A percentile compares a stretch with the other conserved stretches of the same genome.
These are phyloP conservation scores for Neoseiulus cucumeris DNA, from an alignment of 1,140 invertebrate genomes.

Conservation along the genomic window DNA sequence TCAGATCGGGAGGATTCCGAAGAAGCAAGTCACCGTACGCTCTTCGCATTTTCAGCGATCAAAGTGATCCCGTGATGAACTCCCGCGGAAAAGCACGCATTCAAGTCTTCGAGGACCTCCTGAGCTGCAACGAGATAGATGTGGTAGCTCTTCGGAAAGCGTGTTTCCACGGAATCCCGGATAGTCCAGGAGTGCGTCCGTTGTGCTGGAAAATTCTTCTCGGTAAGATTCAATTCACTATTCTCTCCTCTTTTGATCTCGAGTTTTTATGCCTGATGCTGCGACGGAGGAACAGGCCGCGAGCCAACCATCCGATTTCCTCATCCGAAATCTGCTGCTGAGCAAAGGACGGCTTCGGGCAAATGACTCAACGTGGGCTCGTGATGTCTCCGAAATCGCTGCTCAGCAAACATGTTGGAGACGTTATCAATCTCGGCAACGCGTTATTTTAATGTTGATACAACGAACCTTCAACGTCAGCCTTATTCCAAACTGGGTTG, in stretches of 20 bases:
- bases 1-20: background rate
- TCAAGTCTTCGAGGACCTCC: background rate
- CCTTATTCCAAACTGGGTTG: background rate
- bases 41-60: background rate
- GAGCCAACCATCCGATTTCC: background rate
- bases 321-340: background rate
- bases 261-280: background rate
- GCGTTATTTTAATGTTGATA: too few species aligned
- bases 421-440: too few species aligned
- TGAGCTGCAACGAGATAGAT: background rate
- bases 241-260: too few species aligned
- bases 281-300: background rate
- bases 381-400: background rate
- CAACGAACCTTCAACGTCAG: too few species aligned
- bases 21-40: background rate
- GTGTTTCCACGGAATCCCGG: constrained; percentile 4
- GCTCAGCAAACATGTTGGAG: too few species aligned
- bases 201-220: constrained; percentile 10
- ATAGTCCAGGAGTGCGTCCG: background rate
- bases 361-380: background rate
- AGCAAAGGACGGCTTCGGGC: background rate
- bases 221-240: too few species aligned
- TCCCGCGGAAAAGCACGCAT: background rate
- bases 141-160: background rate
- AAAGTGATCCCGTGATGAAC: background rate